Evolutionary conservation across 2,888 invertebrate species (phyloP).

Genomic region (Chrysolina oricalcia): DNA sequence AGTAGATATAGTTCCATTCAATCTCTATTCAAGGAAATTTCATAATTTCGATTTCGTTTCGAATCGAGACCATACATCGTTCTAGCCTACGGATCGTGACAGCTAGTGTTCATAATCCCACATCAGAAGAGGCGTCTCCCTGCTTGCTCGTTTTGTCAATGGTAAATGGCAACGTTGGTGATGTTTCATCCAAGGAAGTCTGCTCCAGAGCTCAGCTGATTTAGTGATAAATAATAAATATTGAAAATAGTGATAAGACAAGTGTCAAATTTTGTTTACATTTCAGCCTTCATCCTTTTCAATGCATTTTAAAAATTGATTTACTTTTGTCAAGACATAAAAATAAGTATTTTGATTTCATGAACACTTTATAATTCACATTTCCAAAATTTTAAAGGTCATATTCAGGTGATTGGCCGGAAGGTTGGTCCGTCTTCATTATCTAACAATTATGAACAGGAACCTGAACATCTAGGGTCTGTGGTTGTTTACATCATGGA

Average conservation of each 20-base stretch:
- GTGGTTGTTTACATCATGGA: constrained; percentile 63
- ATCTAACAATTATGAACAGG: constrained; percentile 4
- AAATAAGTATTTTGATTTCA: background rate
- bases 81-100: no score
- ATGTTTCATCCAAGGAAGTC: no score
- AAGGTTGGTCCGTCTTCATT: background rate
- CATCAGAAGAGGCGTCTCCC: no score
- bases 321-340: background rate
- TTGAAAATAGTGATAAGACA: background rate
- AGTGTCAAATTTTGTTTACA: constrained; percentile 25
- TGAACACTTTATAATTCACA: background rate
- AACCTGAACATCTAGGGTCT: constrained; percentile 9
- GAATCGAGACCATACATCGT: no score
- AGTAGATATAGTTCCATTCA: no score
- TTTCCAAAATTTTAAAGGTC: background rate
- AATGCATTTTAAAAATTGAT: constrained; percentile 8
- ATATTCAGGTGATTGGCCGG: background rate
- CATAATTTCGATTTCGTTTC: no score
- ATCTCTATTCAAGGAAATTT: no score
- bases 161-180: constrained; percentile 31
- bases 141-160: constrained; percentile 18
- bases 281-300: background rate
- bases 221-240: background rate
- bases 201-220: no score
- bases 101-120: no score